Conservation (phyloP, 2,113 vertebrate genomes). For the Oreamnos americanus region DNA sequence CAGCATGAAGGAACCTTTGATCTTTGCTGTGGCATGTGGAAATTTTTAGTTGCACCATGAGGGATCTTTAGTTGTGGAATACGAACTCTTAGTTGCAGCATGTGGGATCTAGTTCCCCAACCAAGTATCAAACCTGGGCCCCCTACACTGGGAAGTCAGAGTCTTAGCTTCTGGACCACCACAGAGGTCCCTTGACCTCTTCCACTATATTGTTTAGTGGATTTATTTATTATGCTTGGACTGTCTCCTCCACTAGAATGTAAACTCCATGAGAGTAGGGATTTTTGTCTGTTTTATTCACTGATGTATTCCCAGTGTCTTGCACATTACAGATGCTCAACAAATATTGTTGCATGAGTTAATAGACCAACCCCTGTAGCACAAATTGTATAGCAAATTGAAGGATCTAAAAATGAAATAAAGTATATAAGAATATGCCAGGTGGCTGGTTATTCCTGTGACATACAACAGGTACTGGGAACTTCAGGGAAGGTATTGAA, state of each 20-base stretch:
- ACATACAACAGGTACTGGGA: neutral
- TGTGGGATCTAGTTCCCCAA: neutral
- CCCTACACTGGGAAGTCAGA: neutral
- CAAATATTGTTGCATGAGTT: neutral
- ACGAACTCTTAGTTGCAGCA: neutral
- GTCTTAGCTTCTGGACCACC: neutral
- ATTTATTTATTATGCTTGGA: neutral
- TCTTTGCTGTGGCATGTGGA: neutral
- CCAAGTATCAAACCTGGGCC: neutral
- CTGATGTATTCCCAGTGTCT: neutral
- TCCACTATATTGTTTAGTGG: neutral
- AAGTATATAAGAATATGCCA: neutral
- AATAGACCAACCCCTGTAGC: neutral
- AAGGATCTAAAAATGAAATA: slow-evolving; percentile 29
- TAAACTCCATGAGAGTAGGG: neutral
- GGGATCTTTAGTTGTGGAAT: neutral
- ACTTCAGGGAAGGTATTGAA: slow-evolving; percentile 20
- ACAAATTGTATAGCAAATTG: slow-evolving; percentile 7
- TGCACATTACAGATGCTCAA: neutral
- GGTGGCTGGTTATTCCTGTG: neutral
- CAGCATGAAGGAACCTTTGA: neutral
- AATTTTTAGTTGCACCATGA: neutral
- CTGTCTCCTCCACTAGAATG: neutral
- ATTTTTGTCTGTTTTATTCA: neutral
- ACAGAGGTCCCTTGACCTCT: neutral